Evolutionary conservation across 2,888 invertebrate genomes (phyloP), one percentile per base, ranked within the genome.

Genomic region (Platerodrilus igneus): DNA sequence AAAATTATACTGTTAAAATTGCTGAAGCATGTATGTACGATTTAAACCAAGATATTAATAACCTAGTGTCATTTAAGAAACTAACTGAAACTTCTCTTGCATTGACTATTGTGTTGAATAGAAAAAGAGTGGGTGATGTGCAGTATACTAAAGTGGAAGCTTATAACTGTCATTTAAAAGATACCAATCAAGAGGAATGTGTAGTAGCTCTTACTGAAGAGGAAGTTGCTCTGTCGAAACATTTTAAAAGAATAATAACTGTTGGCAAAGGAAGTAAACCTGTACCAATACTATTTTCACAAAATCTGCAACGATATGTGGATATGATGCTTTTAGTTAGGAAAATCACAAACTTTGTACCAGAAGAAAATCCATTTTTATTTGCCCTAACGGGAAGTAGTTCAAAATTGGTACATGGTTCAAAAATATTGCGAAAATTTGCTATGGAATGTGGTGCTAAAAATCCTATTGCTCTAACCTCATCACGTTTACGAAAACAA

Each of bases 51-150:
- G 45, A 50, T 37, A 18, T 14, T 14, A 25, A 48, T 26, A 23
- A 52, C 36, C 8, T 35, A 17, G 5, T 28, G 16, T 34, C 39
- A 17, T 52, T 50, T 36, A 55, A 51, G 38, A 47, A 45, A 18
- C 22, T 55, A 17, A 39, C 48, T 5, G 53, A 56, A 44, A 34
- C 51, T 8, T 16, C 25, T 26, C 26, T 56, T 5, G 52, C 33
- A 35, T 15, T 54, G 8, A 52, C 53, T 15, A 50, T 56, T 36
- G 26, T 48, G 16, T 37, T 56, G 5, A 55, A 55, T 37, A 21
- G 56, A 21, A 55, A 54, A 34, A 45, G 53, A 37, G 39, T 54
- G 10, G 55, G 53, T 5, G 54, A 55, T 37, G 50, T 54, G 9
- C 55, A 56, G 28, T 53, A 55, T 25, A 37, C 37, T 7, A 56